Conservation (phyloP, 2,888 invertebrate genomes). For the Lissocephala sabroskyi region DNA sequence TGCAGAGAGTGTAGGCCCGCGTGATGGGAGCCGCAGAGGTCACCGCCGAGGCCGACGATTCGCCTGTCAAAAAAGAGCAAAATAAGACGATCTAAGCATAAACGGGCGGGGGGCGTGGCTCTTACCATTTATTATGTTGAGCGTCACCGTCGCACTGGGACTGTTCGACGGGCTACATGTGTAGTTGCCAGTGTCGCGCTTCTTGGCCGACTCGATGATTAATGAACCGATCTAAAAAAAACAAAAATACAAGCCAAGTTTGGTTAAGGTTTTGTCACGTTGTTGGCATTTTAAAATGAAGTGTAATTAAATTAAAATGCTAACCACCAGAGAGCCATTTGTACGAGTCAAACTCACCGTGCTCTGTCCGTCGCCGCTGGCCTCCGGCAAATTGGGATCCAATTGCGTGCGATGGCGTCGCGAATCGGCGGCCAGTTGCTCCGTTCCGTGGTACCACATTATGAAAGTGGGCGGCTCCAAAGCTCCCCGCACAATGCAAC, state of each 20-base stretch:
- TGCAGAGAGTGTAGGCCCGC: slow-evolving; percentile 61
- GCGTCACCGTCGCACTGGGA: slow-evolving; percentile 89
- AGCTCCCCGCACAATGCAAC: slow-evolving; percentile 92
- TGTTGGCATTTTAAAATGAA: slow-evolving; percentile 41
- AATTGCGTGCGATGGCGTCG: slow-evolving; percentile 71
- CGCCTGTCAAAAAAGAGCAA: slow-evolving; percentile 50
- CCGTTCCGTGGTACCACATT: slow-evolving; percentile 88
- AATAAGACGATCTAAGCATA: too few species aligned
- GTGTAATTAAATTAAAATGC: slow-evolving; percentile 61
- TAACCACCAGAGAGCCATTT: slow-evolving; percentile 55
- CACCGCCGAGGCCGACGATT: slow-evolving; percentile 71
- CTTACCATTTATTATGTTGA: slow-evolving; percentile 93
- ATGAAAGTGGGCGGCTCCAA: slow-evolving; percentile 93
- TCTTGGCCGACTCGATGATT: slow-evolving; percentile 73
- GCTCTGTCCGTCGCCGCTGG: slow-evolving; percentile 68
- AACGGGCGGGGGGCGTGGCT: too few species aligned
- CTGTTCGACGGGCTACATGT: slow-evolving; percentile 96
- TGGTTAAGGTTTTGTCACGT: too few species aligned
- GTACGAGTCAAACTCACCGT: slow-evolving; percentile 60
- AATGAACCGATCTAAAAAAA: slow-evolving; percentile 70
- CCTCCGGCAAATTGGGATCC: slow-evolving; percentile 69
- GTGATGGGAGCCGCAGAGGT: slow-evolving; percentile 69
- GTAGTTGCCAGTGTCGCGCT: slow-evolving; percentile 81
- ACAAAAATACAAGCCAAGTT: slow-evolving; percentile 5
- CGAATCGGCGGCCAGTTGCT: slow-evolving; percentile 70